Evolutionary conservation across 92 coral and sea anemone genomes (phyloP).

Genomic region (Palythoa grandis): DNA sequence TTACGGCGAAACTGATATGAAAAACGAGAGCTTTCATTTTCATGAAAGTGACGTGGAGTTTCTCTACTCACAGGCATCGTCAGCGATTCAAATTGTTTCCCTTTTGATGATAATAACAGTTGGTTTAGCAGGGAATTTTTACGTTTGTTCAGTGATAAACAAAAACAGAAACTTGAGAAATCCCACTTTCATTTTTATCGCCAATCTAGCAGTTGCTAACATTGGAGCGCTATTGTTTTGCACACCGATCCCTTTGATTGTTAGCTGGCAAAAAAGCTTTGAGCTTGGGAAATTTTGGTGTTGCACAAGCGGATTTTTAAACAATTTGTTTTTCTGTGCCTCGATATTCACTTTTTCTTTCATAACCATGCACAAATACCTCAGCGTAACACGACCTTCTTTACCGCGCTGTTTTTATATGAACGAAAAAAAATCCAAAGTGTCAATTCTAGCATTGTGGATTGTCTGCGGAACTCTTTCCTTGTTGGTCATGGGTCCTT

Average conservation of each 20-base stretch:
- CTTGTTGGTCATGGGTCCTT: conserved; percentile 73
- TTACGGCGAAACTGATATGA: not conserved
- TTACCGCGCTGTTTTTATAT: conserved; percentile 57
- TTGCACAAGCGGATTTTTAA: conserved; percentile 70
- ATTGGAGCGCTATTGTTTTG: conserved; percentile 77
- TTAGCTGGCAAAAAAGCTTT: conserved; percentile 60
- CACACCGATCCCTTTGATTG: conserved; percentile 72
- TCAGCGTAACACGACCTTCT: conserved; percentile 64
- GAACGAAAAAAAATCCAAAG: conserved; percentile 54
- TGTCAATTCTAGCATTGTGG: conserved; percentile 64
- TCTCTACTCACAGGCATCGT: conserved; percentile 59
- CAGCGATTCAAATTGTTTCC: conserved; percentile 57
- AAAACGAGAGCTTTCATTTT: not conserved
- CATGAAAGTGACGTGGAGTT: not conserved
- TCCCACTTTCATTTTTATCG: conserved; percentile 77
- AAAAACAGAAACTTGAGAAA: conserved; percentile 73
- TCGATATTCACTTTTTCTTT: conserved; percentile 77
- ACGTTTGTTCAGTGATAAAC: conserved; percentile 60
- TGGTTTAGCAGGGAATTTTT: conserved; percentile 73
- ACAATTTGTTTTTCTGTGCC: conserved; percentile 83
- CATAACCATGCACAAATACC: conserved; percentile 76
- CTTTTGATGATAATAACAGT: conserved; percentile 55
- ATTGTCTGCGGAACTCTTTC: conserved; percentile 61
- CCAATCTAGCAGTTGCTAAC: conserved; percentile 74
- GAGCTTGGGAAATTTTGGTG: conserved; percentile 63